These are phyloP conservation scores for Platyrinchus mystaceus DNA, from an alignment of 2,797 vertebrate genomes.

Conservation along the genomic window DNA sequence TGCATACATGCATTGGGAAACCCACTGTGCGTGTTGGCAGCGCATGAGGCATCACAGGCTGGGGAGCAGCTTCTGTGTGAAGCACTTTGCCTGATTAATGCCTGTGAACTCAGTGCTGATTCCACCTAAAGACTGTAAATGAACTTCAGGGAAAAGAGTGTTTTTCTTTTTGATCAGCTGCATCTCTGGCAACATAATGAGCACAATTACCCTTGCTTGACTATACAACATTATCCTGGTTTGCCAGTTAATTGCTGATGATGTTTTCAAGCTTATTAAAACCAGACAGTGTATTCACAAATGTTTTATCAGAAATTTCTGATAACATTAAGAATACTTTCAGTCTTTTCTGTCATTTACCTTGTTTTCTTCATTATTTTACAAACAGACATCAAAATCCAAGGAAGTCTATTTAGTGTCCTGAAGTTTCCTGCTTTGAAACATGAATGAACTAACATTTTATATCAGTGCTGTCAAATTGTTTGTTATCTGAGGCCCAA, in stretches of 20 bases:
- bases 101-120: neutral
- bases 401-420: neutral
- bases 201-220: slow-evolving; percentile 25
- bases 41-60: neutral
- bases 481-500: neutral
- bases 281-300: neutral
- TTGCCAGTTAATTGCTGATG: slow-evolving; percentile 43
- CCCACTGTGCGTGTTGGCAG: neutral
- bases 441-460: neutral
- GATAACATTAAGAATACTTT: neutral
- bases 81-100: slow-evolving; percentile 1
- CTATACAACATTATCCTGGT: slow-evolving; percentile 1
- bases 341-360: neutral
- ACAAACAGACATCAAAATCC: neutral
- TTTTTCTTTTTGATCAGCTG: slow-evolving; percentile 50
- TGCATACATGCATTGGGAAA: neutral
- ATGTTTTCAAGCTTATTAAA: slow-evolving; percentile 59
- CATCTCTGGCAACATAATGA: slow-evolving; percentile 49
- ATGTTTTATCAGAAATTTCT: slow-evolving; percentile 16
- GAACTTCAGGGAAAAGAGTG: slow-evolving; percentile 25
- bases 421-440: neutral
- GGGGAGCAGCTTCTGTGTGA: slow-evolving; percentile 6
- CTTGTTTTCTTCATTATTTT: neutral
- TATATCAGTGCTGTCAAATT: neutral
- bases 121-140: slow-evolving; percentile 24